phyloP scores from a whole-genome alignment of 2,888 invertebrate species.

The Ophraella communa region DNA sequence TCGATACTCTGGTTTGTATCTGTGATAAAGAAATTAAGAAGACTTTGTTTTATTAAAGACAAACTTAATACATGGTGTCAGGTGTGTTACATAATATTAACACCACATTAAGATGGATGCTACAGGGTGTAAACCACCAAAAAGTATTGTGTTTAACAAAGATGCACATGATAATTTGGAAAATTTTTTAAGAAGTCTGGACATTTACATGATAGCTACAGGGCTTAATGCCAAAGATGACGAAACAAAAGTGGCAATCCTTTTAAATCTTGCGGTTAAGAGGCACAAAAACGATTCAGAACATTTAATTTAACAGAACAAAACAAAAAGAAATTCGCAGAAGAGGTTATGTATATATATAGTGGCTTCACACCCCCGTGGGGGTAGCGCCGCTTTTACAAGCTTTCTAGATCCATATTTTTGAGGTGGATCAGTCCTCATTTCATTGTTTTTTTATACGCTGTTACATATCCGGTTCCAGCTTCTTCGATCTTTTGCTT shows the following conservation, averaged over 20 bases:
- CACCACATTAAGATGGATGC: background rate
- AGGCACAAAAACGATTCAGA: slow-evolving; percentile 23
- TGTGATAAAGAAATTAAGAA: no score
- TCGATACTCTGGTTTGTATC: no score
- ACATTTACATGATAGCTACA: background rate
- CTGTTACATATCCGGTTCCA: no score
- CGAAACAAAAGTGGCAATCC: background rate
- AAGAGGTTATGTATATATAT: no score
- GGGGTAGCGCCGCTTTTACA: no score
- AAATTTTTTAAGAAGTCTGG: background rate
- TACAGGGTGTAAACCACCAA: background rate
- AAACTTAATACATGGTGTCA: background rate
- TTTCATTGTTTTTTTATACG: no score
- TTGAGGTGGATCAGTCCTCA: no score
- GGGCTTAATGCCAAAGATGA: background rate
- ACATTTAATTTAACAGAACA: slow-evolving; percentile 30
- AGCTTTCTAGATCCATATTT: no score
- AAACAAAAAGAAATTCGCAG: slow-evolving; percentile 12
- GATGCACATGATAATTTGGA: background rate
- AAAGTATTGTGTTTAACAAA: background rate
- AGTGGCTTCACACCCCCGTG: no score
- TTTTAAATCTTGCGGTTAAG: slow-evolving; percentile 31
- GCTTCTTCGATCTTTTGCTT: no score
- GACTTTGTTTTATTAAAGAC: no score
- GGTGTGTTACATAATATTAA: background rate